Conservation (phyloP, 2,113 vertebrate species). For the Falco punctatus region DNA sequence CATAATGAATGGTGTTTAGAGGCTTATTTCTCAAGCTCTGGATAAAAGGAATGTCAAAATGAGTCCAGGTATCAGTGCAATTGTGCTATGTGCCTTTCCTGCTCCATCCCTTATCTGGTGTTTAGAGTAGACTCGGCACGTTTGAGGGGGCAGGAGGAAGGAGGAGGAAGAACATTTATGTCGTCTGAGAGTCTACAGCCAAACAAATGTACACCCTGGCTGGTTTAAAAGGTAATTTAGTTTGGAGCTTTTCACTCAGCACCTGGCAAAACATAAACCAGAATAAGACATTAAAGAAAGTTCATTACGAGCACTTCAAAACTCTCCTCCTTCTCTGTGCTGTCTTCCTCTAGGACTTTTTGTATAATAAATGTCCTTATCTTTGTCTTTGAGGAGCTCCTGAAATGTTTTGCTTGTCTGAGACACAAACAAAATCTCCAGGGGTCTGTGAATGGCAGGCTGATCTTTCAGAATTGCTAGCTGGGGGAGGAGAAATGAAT, state of each 20-base stretch:
- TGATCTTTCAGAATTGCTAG: background rate
- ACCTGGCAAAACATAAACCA: constrained; percentile 62
- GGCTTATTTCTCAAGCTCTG: background rate
- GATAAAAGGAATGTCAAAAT: constrained; percentile 26
- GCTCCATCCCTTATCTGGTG: background rate
- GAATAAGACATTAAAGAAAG: constrained; percentile 6
- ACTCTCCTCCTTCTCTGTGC: background rate
- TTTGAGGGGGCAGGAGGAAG: background rate
- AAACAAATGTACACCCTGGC: constrained; percentile 2
- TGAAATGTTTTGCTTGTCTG: background rate
- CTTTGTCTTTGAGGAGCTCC: background rate
- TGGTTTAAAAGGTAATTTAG: constrained; percentile 62
- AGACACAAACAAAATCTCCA: background rate
- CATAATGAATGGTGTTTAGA: background rate
- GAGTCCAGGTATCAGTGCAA: background rate
- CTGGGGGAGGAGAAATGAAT: background rate
- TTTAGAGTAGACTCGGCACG: background rate
- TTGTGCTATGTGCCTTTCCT: background rate
- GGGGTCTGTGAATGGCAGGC: background rate
- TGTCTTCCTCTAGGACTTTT: background rate
- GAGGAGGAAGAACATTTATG: background rate
- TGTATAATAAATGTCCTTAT: background rate
- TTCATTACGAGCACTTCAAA: background rate
- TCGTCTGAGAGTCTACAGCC: background rate
- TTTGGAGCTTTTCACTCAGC: constrained; percentile 60